Base-by-base conservation (phyloP, 2,888 invertebrate species). In the Drosophila neotestacea region DNA sequence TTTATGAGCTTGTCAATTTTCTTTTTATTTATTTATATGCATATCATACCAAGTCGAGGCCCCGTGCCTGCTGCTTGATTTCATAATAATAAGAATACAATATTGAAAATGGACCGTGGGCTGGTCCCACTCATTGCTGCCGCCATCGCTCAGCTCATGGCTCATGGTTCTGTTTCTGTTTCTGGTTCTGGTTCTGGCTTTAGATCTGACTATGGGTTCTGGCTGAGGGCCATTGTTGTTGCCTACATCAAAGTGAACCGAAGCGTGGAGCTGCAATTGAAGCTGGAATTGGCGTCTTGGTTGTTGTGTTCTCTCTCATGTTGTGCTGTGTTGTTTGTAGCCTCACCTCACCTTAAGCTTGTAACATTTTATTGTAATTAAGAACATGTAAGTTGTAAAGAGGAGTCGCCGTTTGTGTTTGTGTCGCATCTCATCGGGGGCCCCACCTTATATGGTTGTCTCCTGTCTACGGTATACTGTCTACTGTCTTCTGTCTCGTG, bases 351-450 rank as follows among this genome's bases (percentile, higher is more conserved):
- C 87, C 84, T 87, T 82, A 78, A 73, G 87, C 78, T 80, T 80
- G 80, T 80, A 80, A 78, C 80, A 80, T 80, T 85, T 87, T 80
- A 87, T 74, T 85, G 84, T 85, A 85, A 85, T 85, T 85, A 85
- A 85, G 87, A 85, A 85, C 84, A 85, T 85, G 84, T 85, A 85
- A 78, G 82, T 78, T 85, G 84, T 85, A 87, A 85, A 85, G 84
- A 87, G 85, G 79, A 85, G 80, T 75, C 77, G 77, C 73, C 52
- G 84, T 69, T n/a, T 44, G 27, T 64, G 76, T 62, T 65, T 71
- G 46, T 77, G 77, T 74, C 70, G 77, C 71, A 68, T 51, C 55
- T 51, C 68, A 58, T 70, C 59, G 71, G 55, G 27, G 56, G 81
- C 84, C 80, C 81, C 86, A 79, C 84, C 84, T 84, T 84, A 81